Conservation (phyloP, 2,888 invertebrate genomes). For the Elegia similella region DNA sequence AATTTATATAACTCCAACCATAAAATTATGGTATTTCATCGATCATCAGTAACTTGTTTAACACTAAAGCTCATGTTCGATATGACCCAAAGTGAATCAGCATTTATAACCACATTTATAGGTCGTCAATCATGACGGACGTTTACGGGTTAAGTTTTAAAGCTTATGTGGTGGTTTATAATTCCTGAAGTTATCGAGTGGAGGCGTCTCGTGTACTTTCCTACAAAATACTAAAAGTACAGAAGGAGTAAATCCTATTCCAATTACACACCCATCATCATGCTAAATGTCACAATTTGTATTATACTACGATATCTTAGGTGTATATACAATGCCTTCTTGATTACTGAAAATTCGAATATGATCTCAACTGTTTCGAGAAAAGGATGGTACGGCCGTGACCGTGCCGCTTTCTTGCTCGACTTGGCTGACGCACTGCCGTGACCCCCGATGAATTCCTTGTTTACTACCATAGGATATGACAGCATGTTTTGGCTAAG, state of each 20-base stretch:
- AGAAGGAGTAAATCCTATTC: neutral
- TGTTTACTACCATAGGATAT: no score
- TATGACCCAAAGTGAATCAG: neutral
- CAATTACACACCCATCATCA: no score
- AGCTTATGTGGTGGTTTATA: conserved; percentile 1
- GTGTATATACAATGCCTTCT: no score
- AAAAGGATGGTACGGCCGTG: no score
- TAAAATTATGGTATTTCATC: neutral
- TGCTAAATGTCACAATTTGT: no score
- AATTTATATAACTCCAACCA: neutral
- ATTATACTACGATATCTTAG: no score
- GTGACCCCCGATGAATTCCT: no score
- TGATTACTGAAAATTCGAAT: no score
- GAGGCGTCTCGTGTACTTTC: neutral
- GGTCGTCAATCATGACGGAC: conserved; percentile 12
- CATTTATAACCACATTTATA: conserved; percentile 1
- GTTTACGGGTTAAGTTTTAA: conserved; percentile 7
- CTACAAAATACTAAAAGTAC: neutral
- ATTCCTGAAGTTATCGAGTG: conserved; percentile 5
- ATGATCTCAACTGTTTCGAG: no score
- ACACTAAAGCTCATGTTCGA: neutral
- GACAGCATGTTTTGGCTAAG: no score
- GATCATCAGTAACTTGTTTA: neutral
- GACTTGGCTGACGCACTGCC: no score
- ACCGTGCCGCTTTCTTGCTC: no score